phyloP scores from a whole-genome alignment of 2,888 invertebrate genomes.

The Cephalotes varians region DNA sequence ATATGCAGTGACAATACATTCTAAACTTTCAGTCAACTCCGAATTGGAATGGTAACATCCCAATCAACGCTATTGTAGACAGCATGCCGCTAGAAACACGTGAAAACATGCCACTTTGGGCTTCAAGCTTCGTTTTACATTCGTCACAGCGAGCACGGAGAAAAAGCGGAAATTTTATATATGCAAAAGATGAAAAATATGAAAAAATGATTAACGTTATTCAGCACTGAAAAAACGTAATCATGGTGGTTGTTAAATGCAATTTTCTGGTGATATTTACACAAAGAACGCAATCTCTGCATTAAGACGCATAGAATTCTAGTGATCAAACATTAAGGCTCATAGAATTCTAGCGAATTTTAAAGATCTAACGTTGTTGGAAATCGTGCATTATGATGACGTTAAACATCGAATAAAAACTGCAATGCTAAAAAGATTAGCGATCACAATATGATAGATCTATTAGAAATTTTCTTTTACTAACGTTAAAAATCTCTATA shows the following conservation, averaged over 20 bases:
- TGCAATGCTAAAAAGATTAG: not conserved
- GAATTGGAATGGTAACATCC: not conserved
- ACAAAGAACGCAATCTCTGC: not conserved
- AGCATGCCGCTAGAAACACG: conserved; percentile 1
- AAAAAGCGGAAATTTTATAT: not conserved
- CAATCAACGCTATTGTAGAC: conserved; percentile 35
- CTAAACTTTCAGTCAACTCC: conserved; percentile 3
- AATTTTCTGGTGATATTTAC: not conserved
- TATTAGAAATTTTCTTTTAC: not conserved
- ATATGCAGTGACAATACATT: not conserved
- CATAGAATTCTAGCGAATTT: too few species aligned
- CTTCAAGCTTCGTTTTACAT: conserved; percentile 5
- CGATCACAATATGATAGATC: not conserved
- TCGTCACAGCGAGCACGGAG: not conserved
- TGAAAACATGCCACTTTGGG: conserved; percentile 7
- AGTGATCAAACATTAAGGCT: too few species aligned
- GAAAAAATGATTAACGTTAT: not conserved
- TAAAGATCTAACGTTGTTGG: not conserved
- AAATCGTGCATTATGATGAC: not conserved
- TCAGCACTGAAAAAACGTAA: not conserved
- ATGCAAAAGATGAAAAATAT: not conserved
- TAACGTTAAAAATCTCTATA: not conserved
- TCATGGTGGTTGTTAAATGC: not conserved
- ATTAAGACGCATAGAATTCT: not conserved
- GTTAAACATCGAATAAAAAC: conserved; percentile 1